Evolutionary conservation across 2,797 vertebrate genomes (phyloP).

Genomic region (Microctenopoma steveboyesi): DNA sequence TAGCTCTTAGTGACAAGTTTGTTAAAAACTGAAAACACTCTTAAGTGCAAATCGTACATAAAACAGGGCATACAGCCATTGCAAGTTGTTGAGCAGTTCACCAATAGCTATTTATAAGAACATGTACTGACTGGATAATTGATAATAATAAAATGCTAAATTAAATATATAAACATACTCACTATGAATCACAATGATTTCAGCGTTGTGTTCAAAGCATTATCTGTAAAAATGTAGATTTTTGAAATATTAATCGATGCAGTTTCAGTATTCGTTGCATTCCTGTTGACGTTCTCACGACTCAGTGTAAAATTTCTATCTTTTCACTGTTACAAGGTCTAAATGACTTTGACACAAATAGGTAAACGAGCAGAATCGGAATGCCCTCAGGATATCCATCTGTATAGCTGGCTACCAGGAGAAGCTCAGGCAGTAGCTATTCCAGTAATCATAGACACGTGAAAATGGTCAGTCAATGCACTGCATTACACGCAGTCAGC

Average conservation of each 20-base stretch:
- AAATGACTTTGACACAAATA: conserved; percentile 48
- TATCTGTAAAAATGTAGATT: background rate
- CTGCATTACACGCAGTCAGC: conserved; percentile 15
- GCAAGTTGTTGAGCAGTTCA: no score
- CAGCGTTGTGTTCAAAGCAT: background rate
- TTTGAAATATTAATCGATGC: background rate
- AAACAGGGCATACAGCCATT: background rate
- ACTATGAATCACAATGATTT: background rate
- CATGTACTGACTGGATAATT: background rate
- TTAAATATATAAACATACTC: background rate
- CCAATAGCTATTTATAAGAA: background rate
- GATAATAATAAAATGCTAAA: background rate
- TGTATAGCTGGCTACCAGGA: conserved; percentile 35
- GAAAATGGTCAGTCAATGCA: conserved; percentile 32
- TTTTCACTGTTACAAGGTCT: conserved; percentile 28
- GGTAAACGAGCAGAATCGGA: conserved; percentile 32
- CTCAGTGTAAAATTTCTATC: conserved; percentile 8
- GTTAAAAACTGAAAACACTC: no score
- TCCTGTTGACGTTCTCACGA: background rate
- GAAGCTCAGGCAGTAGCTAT: conserved; percentile 34
- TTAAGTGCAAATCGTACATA: background rate
- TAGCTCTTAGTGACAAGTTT: background rate
- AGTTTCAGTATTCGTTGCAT: background rate
- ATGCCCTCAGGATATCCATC: conserved; percentile 33
- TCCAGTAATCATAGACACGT: conserved; percentile 16